Conservation (phyloP, 2,113 vertebrate genomes). For the Terrapene triunguis region DNA sequence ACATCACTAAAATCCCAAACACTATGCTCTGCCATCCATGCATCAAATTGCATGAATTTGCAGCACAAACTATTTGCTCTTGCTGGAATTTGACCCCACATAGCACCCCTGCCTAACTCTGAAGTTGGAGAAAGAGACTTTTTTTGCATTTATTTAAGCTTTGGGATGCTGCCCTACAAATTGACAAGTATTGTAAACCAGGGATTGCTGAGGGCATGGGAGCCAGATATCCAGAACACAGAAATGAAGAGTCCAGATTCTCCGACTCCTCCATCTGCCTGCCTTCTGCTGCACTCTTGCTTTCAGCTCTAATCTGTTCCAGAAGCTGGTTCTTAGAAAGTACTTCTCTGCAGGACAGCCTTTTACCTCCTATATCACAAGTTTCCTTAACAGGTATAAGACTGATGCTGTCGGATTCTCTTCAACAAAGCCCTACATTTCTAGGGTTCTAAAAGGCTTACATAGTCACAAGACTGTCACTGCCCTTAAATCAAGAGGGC, state of each 20-base stretch:
- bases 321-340: constrained; percentile 65
- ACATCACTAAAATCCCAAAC: constrained; percentile 44
- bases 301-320: constrained; percentile 21
- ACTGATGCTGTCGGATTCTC: constrained; percentile 2
- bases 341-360: constrained; percentile 8
- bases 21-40: constrained; percentile 20
- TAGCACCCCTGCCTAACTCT: background rate
- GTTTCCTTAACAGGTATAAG: background rate
- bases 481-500: constrained; percentile 40
- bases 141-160: background rate
- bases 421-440: constrained; percentile 1
- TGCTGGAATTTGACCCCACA: constrained; percentile 1
- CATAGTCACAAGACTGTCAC: constrained; percentile 33
- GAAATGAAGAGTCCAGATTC: constrained; percentile 61
- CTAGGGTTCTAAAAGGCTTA: constrained; percentile 52
- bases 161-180: background rate
- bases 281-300: background rate
- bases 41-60: constrained; percentile 48
- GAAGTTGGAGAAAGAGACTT: background rate
- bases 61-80: constrained; percentile 1
- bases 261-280: constrained; percentile 27
- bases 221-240: constrained; percentile 37
- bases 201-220: background rate
- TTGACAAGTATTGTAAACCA: background rate
- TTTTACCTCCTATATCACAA: background rate